Base-by-base conservation (phyloP, 2,113 vertebrate genomes). In the Microcebus jonahi region DNA sequence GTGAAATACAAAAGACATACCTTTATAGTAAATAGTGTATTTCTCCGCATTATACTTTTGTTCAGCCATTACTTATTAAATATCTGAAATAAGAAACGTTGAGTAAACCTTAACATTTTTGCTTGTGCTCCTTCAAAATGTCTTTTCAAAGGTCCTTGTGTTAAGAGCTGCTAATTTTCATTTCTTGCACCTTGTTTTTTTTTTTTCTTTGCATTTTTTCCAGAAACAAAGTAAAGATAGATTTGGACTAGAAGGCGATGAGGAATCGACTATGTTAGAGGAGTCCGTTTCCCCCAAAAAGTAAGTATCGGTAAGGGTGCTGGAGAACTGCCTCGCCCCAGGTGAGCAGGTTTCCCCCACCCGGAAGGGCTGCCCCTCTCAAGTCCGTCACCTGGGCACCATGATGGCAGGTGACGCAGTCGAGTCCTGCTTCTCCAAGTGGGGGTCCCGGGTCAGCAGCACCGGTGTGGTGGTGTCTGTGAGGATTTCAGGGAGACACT, bases 201-300 rank as follows among this genome's bases (percentile, higher is more conserved):
- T 14, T 39, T 23, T 67, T 14, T 82, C 50, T 34, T 34, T 50
- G 45, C 75, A 77, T 77, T 80, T 97, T 77, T 77, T 97, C 84
- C 97, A 99, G 99, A 99, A 99, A 98, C 99, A 99, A 99, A 99
- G 99, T 98, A 99, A 99, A 97, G 99, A 99, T 98, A 99, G 99
- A 89, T 99, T 99, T 98, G 99, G 99, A 70, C 98, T 99, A 84
- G 99, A 99, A 96, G 99, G 99, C 13, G 99, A 99, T 97, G 99
- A 99, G 83, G 99, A 99, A 79, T 99, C 99, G 73, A 99, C 99
- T 68, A 99, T 99, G 99, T 97, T 99, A 95, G 99, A 99, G 98
- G 99, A 99, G 97, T 99, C 99, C 0, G 99, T 99, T 97, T 99
- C 99, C 70, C 99, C 99, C 0, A 99, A 99, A 98, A 99, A 99